Evolutionary conservation across 2,888 invertebrate genomes (phyloP).

Genomic region (Drosophila neutralis): DNA sequence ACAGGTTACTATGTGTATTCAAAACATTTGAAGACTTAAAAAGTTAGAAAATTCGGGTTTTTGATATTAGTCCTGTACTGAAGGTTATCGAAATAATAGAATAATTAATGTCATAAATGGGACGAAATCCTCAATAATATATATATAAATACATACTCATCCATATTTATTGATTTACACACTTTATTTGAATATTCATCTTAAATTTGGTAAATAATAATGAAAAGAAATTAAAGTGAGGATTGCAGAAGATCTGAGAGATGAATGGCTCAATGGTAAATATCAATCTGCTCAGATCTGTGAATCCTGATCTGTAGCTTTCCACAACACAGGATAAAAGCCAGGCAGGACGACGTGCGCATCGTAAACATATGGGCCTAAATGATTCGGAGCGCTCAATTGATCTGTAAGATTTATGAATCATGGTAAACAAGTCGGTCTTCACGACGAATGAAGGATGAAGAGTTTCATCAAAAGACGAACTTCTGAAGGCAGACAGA

Average conservation of each 20-base stretch:
- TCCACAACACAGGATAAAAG: neutral
- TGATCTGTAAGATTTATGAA: neutral
- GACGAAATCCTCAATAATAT: neutral
- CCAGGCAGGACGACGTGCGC: neutral
- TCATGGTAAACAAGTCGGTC: neutral
- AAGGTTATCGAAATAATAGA: neutral
- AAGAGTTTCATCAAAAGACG: neutral
- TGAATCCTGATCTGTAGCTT: neutral
- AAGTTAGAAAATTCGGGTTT: too few species aligned
- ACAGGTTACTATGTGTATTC: conserved; percentile 14
- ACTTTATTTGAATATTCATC: neutral
- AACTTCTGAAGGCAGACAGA: neutral
- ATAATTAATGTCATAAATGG: neutral
- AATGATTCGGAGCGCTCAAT: neutral
- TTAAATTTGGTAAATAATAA: neutral
- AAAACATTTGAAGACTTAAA: neutral
- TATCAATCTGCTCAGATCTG: neutral
- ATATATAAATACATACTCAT: neutral
- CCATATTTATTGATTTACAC: neutral
- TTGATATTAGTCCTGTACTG: neutral
- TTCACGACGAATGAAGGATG: neutral
- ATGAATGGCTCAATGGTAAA: neutral
- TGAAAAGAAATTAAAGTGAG: neutral
- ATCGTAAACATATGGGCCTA: neutral
- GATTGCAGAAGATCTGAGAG: neutral